Conservation (phyloP, 2,797 vertebrate species). For the Bovichtus variegatus region DNA sequence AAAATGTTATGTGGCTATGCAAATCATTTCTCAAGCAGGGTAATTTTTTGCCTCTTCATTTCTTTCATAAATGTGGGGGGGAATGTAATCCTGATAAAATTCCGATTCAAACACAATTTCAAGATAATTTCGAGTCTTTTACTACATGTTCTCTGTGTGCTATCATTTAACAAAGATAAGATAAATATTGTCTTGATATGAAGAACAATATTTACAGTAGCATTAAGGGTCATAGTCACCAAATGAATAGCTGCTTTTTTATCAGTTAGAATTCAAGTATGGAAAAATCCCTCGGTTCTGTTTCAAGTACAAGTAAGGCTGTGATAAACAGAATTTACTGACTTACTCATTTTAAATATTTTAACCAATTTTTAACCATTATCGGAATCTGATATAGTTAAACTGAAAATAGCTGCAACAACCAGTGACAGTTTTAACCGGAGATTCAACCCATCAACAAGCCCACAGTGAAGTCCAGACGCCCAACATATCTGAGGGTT, state of each 20-base stretch:
- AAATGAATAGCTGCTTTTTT: not conserved
- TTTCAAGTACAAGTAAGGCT: not conserved
- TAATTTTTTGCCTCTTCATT: not conserved
- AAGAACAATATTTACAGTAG: not conserved
- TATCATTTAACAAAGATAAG: not conserved
- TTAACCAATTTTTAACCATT: not conserved
- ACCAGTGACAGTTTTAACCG: constrained; percentile 7
- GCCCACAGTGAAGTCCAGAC: not conserved
- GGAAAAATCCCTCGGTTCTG: not conserved
- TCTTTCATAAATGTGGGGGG: not conserved
- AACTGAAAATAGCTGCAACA: constrained; percentile 2
- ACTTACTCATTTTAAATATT: not conserved
- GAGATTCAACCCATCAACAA: constrained; percentile 15
- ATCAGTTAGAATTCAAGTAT: not conserved
- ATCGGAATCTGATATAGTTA: constrained; percentile 1
- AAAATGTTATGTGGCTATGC: not conserved
- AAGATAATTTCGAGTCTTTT: not conserved
- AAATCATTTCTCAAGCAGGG: not conserved
- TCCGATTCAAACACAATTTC: not conserved
- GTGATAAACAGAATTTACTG: not conserved
- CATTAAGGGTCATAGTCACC: not conserved
- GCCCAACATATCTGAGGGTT: not conserved
- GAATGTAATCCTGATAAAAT: not conserved
- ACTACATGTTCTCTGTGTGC: not conserved
- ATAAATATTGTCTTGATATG: not conserved